phyloP scores from a whole-genome alignment of 1,140 invertebrate species.

The Trachymyrmex cornetzi region DNA sequence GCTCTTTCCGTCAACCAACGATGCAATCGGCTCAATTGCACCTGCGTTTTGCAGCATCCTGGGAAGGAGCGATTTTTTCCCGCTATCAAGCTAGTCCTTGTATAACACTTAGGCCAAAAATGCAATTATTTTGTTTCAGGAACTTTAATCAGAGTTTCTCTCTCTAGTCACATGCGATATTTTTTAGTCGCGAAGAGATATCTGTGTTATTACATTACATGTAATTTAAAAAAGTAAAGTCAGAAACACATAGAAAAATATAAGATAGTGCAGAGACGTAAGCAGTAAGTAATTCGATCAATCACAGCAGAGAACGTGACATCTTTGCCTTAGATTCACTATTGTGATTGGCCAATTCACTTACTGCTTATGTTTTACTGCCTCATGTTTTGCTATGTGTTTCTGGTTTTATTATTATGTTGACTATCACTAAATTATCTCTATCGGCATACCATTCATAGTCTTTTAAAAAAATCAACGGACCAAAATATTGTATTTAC shows the following conservation, averaged over 20 bases:
- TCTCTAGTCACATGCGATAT: conserved; percentile 4
- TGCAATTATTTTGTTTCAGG: not conserved
- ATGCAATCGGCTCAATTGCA: not conserved
- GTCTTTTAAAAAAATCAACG: conserved; percentile 61
- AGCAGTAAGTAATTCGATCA: no score
- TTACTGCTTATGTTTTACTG: no score
- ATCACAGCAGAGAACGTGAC: no score
- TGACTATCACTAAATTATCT: not conserved
- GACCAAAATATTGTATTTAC: conserved; percentile 71
- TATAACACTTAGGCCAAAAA: not conserved
- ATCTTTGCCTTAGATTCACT: no score
- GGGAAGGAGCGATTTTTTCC: not conserved
- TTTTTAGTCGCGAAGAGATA: conserved; percentile 35
- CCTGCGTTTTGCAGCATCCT: not conserved
- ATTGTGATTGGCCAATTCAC: no score
- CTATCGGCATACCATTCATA: conserved; percentile 21
- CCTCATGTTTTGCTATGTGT: no score
- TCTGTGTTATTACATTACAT: conserved; percentile 42
- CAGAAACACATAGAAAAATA: no score
- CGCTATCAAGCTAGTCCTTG: conserved; percentile 13
- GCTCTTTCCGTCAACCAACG: not conserved
- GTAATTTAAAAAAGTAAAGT: conserved; percentile 11
- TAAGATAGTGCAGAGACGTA: no score
- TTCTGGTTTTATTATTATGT: not conserved
- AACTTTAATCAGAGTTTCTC: not conserved